A percentile compares a stretch with the other conserved stretches of the same genome.
These are phyloP conservation scores for Coturnix japonica DNA, from an alignment of 2,113 vertebrate species.

Conservation along the genomic window DNA sequence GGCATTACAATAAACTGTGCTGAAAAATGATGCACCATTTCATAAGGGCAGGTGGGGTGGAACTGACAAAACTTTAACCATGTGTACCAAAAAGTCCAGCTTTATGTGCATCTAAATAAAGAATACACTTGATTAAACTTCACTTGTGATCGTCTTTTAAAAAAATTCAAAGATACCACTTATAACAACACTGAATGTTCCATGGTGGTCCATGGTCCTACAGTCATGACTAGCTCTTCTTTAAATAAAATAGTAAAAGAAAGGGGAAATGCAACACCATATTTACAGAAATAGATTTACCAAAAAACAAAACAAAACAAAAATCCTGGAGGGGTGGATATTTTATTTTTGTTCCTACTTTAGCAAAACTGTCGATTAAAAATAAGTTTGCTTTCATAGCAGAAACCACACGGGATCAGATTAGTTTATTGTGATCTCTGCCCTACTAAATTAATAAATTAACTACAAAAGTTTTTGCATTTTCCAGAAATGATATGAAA, in stretches of 20 bases:
- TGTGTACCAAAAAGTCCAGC: background rate
- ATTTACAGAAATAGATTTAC: background rate
- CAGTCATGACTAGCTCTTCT: background rate
- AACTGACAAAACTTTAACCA: slow-evolving; percentile 24
- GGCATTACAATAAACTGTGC: background rate
- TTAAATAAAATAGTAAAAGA: background rate
- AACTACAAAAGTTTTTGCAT: background rate
- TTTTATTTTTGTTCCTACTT: background rate
- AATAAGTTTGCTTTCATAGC: background rate
- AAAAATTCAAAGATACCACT: background rate
- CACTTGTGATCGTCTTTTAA: background rate
- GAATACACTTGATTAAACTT: slow-evolving; percentile 24
- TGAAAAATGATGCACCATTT: slow-evolving; percentile 32
- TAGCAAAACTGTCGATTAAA: background rate
- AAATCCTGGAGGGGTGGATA: background rate
- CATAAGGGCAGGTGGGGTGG: background rate
- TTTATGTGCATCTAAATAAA: slow-evolving; percentile 27
- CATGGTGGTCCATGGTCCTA: background rate
- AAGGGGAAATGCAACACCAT: background rate
- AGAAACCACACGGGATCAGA: background rate
- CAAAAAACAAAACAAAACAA: too few species aligned
- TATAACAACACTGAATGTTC: background rate
- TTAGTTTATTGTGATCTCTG: background rate
- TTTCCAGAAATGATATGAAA: background rate
- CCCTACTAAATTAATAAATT: background rate